A percentile compares a stretch with the other conserved stretches of the same genome.
Conservation (phyloP, 2,888 invertebrate species). For the Lycaena phlaeas region DNA sequence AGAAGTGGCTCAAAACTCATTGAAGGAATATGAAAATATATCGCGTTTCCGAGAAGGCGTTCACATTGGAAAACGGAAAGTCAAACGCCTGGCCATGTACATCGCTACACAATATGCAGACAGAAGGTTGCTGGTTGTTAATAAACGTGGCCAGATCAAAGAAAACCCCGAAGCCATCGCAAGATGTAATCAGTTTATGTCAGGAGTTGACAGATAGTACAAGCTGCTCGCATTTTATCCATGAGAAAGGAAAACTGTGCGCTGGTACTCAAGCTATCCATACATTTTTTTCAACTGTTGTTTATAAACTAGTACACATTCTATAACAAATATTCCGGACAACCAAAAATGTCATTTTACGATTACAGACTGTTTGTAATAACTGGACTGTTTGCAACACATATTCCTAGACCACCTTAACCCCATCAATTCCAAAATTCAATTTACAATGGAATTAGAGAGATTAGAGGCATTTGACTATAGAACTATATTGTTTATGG, state of each 20-base stretch:
- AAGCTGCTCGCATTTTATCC: slow-evolving; percentile 21
- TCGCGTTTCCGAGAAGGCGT: slow-evolving; percentile 10
- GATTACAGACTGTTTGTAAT: too few relatives aligned
- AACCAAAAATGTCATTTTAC: slow-evolving; percentile 13
- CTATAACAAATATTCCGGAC: slow-evolving; percentile 13
- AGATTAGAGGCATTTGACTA: too few relatives aligned
- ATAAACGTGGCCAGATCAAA: slow-evolving; percentile 16
- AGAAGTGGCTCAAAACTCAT: slow-evolving; percentile 4
- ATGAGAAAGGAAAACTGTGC: slow-evolving; percentile 19
- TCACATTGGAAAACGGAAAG: slow-evolving; percentile 17
- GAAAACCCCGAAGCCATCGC: slow-evolving; percentile 18
- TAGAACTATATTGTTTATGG: too few relatives aligned
- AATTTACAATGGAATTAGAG: too few relatives aligned
- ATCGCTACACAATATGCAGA: slow-evolving; percentile 17
- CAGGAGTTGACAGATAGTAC: slow-evolving; percentile 20
- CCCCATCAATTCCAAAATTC: too few relatives aligned
- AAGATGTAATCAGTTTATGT: slow-evolving; percentile 21
- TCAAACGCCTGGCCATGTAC: slow-evolving; percentile 16
- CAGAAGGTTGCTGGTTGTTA: slow-evolving; percentile 18
- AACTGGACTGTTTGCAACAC: too few relatives aligned
- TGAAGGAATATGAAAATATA: slow-evolving; percentile 9
- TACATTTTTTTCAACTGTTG: slow-evolving; percentile 8
- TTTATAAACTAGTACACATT: slow-evolving; percentile 15
- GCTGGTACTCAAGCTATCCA: slow-evolving; percentile 21
- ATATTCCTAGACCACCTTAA: too few relatives aligned